Base-by-base conservation (phyloP, 2,113 vertebrate species). In the Paramisgurnus dabryanus region DNA sequence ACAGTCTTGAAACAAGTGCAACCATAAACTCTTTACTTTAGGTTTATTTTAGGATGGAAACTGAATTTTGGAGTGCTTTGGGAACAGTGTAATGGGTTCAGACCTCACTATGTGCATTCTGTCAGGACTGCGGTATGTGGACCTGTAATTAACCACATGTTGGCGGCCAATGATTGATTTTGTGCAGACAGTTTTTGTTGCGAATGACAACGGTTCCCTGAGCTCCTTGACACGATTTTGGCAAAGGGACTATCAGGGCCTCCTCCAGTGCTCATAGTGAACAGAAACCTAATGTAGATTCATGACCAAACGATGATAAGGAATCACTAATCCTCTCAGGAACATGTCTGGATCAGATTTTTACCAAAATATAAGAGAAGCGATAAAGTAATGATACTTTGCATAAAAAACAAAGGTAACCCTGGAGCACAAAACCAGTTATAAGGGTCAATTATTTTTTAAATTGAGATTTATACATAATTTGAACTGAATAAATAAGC, bases 111-210 rank as follows among this genome's bases (percentile, higher is more conserved):
- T 66, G n/a, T 71, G 43, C 61, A 15, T 74, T 65, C 5, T 49
- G 67, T 70, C 45, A 41, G 73, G 47, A 55, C 79, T 67, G 40
- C 17, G 83, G 76, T 76, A 76, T 85, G 60, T 71, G 77, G 43
- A 40, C 60, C 41, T 13, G 17, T 22, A 60, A 55, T 72, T 64
- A 55, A 57, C 45, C 34, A 34, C 40, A 45, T n/a, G 4, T 60
- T 55, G 55, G 17, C 78, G 22, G 49, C 67, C 53, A 57, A 82
- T 82, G 74, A 85, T 80, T 77, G 61, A 77, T 80, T 82, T 82
- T 70, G 18, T 80, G 80, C 13, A 71, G 76, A 79, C 76, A 50
- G 70, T 82, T 82, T 82, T 77, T n/a, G 34, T 65, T 73, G 61
- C 72, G 80, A 85, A 74, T 71, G 76, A 82, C 80, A 79, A 40